phyloP scores from a whole-genome alignment of 1,140 invertebrate genomes.

The Pseudobourletiella spinata region DNA sequence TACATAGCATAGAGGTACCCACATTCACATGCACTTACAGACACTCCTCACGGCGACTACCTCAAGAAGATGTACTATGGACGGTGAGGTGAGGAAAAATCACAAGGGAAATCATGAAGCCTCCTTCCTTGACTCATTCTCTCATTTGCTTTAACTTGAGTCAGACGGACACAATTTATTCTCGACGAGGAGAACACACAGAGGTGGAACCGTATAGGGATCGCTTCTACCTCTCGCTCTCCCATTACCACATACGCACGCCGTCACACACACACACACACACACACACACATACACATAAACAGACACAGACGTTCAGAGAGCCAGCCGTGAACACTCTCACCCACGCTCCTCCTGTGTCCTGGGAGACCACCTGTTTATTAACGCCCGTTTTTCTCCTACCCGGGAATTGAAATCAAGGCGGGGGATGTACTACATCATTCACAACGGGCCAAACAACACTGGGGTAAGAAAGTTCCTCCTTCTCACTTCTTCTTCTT shows the following conservation, averaged over 20 bases:
- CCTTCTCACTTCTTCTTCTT: no score
- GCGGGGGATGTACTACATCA: no score
- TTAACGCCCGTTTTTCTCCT: conserved; percentile 7
- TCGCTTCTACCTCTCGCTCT: background rate
- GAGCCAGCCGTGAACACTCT: no score
- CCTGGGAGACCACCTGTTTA: no score
- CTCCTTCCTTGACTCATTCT: background rate
- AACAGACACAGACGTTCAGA: no score
- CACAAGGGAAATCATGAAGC: background rate
- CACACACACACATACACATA: no score
- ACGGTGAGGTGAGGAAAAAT: background rate
- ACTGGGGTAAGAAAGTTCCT: no score
- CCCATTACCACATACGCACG: background rate
- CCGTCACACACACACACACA: no score
- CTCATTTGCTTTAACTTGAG: background rate
- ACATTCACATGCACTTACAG: no score
- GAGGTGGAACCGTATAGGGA: background rate
- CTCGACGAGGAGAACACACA: background rate
- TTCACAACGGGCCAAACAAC: conserved; percentile 8
- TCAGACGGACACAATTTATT: background rate
- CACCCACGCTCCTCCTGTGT: no score
- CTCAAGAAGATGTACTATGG: background rate
- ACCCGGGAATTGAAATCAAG: background rate
- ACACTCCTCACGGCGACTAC: background rate
- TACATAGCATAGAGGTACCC: no score